These are phyloP conservation scores for Meghimatium bilineatum DNA, from an alignment of 2,888 invertebrate species.

Conservation along the genomic window DNA sequence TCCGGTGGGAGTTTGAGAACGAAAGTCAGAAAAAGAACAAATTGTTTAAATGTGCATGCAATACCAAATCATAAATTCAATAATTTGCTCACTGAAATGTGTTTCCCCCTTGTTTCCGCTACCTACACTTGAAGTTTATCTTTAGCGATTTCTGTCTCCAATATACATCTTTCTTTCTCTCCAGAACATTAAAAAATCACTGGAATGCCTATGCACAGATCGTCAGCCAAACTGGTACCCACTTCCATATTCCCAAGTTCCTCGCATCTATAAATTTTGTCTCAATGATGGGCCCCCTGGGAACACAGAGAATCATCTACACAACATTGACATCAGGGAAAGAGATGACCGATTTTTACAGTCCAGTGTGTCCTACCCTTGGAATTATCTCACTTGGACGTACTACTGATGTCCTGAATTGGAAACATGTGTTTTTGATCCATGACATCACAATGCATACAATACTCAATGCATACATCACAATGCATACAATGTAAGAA, in stretches of 20 bases:
- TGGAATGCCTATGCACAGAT: conserved; percentile 25
- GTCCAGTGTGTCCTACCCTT: conserved; percentile 39
- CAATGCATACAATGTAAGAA: no score
- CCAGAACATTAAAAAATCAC: conserved; percentile 21
- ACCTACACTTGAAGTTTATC: no score
- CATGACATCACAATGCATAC: no score
- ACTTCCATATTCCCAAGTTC: conserved; percentile 21
- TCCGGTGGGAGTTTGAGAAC: no score
- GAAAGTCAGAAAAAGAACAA: no score
- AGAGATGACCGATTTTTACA: conserved; percentile 25
- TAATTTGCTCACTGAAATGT: no score
- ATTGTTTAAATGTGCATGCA: no score
- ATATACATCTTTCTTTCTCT: neutral
- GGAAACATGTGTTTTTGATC: no score
- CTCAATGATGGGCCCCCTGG: conserved; percentile 19
- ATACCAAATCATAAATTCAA: no score
- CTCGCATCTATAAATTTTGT: conserved; percentile 34
- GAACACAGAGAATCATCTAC: conserved; percentile 10
- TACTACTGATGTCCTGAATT: conserved; percentile 9
- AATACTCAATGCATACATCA: no score
- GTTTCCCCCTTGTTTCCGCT: no score
- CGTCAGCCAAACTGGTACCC: conserved; percentile 38
- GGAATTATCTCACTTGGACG: conserved; percentile 37
- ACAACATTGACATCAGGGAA: neutral
- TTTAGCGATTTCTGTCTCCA: neutral